Evolutionary conservation across 2,888 invertebrate genomes (phyloP), one percentile per base, ranked within the genome.

Genomic region (Onchidella celtica): DNA sequence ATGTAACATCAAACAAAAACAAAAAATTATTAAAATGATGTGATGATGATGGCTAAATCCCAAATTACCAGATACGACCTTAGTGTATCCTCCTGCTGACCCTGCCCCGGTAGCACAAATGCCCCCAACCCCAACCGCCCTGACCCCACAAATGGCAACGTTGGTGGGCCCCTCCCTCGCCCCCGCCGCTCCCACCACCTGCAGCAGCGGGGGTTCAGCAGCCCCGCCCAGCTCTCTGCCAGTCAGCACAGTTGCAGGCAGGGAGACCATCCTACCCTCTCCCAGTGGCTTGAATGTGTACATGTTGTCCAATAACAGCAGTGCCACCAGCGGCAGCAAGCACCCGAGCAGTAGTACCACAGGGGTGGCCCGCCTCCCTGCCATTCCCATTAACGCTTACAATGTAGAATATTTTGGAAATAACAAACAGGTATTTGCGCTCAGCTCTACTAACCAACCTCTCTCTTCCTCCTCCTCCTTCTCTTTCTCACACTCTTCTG

Each of bases 371-470:
- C 68, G 34, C n/a, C 34, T 34, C 77, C 77, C 68, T 57, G 68
- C 27, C 57, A 66, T 72, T 38, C 79, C 79, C 38, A 68, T 21
- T 79, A 79, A 79, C 59, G 79, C 79, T 72, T 79, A 72, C 79
- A 47, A 61, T 79, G 79, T 79, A 79, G 79, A 79, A 70, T 79
- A 79, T 72, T 79, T 79, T 34, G 79, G 79, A 59, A 79, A 40
- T 70, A 79, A 79, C 79, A 79, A 79, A 63, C 79, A 79, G 79
- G 79, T 79, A 79, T 72, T 72, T 70, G 78, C 29, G 55, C 36
- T n/a, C 29, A 34, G 55, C 77, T 77, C 27, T 65, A 9, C 40
- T 9, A 4, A 11, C 55, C 17, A 32, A n/a, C 57, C 34, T 9
- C n/a, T 14, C 27, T 65, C 17, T 24, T 75, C 29, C 29, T 61